phyloP scores from a whole-genome alignment of 1,140 invertebrate species.

The Cherax quadricarinatus region DNA sequence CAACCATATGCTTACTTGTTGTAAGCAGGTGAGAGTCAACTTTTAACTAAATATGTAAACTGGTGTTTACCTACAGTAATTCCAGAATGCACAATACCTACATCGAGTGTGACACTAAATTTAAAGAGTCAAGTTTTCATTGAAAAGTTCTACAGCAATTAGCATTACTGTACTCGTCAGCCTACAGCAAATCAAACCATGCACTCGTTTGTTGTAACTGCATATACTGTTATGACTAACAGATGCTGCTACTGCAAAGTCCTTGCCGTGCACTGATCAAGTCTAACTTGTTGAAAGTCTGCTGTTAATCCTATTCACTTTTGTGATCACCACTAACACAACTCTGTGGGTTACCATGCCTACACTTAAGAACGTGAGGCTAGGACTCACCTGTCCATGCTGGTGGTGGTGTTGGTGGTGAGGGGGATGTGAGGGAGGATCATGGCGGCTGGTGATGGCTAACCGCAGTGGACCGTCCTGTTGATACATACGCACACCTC shows the following conservation, averaged over 20 bases:
- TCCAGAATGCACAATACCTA: no score
- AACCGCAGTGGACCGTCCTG: constrained; percentile 56
- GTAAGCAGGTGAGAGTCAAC: no score
- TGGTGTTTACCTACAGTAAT: no score
- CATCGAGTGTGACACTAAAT: no score
- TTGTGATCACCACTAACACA: no score
- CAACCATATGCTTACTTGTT: no score
- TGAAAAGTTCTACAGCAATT: no score
- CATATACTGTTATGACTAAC: background rate
- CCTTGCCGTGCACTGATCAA: background rate
- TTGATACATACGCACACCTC: constrained; percentile 56
- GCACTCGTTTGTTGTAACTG: background rate
- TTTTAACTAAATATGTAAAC: no score
- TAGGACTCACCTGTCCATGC: constrained; percentile 56
- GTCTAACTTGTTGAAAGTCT: background rate
- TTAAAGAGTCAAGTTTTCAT: no score
- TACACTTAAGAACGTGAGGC: background rate
- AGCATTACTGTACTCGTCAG: no score
- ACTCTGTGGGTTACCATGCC: background rate
- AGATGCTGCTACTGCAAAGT: background rate
- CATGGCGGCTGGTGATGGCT: constrained; percentile 52
- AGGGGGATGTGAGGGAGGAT: constrained; percentile 38
- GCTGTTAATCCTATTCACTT: background rate
- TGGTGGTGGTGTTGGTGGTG: constrained; percentile 60
- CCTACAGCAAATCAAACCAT: background rate